phyloP scores from a whole-genome alignment of 2,888 invertebrate species.

The Hypercompe scribonia region DNA sequence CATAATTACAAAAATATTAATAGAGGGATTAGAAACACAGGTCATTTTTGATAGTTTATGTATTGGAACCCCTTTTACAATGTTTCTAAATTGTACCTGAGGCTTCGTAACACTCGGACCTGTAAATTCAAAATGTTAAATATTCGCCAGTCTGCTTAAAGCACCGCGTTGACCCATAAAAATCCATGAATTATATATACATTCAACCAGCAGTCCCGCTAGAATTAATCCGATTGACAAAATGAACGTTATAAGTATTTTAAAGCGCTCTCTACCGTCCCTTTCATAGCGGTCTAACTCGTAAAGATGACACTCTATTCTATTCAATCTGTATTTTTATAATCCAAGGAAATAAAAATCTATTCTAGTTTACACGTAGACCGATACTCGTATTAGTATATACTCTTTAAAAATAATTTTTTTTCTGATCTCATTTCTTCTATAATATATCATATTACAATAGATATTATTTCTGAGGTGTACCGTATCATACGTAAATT shows the following conservation, averaged over 20 bases:
- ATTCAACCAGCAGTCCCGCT: conserved; percentile 24
- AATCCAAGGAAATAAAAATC: conserved; percentile 37
- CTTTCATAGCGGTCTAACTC: conserved; percentile 29
- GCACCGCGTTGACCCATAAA: neutral
- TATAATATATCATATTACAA: too few relatives aligned
- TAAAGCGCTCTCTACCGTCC: conserved; percentile 16
- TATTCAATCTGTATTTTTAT: conserved; percentile 47
- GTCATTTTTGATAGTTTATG: too few relatives aligned
- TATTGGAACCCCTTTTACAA: neutral
- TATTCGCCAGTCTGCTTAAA: neutral
- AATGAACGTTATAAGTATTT: conserved; percentile 15
- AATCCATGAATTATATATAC: neutral
- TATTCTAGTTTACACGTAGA: conserved; percentile 6
- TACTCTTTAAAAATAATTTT: neutral
- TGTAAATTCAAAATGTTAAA: neutral
- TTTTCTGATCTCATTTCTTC: neutral
- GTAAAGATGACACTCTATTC: conserved; percentile 40
- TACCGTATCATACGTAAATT: too few relatives aligned
- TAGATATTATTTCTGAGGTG: too few relatives aligned
- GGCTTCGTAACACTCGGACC: neutral
- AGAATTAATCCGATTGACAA: conserved; percentile 17
- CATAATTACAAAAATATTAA: too few relatives aligned
- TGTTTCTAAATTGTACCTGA: neutral
- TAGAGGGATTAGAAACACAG: too few relatives aligned
- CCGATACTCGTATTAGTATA: neutral